Conservation (phyloP, 2,888 invertebrate species). For the Micoletzkya japonica region DNA sequence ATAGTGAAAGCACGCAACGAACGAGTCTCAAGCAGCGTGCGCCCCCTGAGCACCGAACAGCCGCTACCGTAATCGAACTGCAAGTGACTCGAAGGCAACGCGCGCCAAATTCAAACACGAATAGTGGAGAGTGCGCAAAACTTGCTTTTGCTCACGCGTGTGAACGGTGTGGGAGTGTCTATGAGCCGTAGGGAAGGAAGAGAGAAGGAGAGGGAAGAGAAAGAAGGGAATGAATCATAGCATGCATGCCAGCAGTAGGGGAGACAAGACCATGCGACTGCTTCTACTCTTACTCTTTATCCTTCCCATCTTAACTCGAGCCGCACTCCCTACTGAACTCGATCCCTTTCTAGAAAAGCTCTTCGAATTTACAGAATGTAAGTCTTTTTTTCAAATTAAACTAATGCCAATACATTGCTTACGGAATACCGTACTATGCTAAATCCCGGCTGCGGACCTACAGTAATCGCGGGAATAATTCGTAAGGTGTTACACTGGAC, state of each 20-base stretch:
- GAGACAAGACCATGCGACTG: not conserved
- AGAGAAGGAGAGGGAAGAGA: constrained; percentile 1
- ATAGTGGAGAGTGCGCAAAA: constrained; percentile 9
- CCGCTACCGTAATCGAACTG: constrained; percentile 2
- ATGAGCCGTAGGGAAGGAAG: constrained; percentile 15
- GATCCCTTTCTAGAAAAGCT: constrained; percentile 59
- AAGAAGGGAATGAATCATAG: not conserved
- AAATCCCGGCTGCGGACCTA: too few species aligned
- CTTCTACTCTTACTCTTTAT: constrained; percentile 23
- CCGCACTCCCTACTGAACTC: constrained; percentile 54
- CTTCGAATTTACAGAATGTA: constrained; percentile 60
- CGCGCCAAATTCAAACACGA: not conserved
- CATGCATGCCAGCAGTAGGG: not conserved
- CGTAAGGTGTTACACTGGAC: too few species aligned
- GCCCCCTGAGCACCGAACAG: not conserved
- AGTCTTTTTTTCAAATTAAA: constrained; percentile 36
- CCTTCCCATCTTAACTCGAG: constrained; percentile 18
- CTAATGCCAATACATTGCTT: too few species aligned
- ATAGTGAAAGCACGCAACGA: not conserved
- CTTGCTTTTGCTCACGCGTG: constrained; percentile 6
- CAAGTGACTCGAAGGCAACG: not conserved
- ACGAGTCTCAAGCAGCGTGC: not conserved
- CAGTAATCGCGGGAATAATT: too few species aligned
- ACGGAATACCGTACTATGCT: too few species aligned
- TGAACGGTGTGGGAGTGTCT: constrained; percentile 23